Evolutionary conservation across 2,888 invertebrate genomes (phyloP).

Genomic region (Rotaria macrura): DNA sequence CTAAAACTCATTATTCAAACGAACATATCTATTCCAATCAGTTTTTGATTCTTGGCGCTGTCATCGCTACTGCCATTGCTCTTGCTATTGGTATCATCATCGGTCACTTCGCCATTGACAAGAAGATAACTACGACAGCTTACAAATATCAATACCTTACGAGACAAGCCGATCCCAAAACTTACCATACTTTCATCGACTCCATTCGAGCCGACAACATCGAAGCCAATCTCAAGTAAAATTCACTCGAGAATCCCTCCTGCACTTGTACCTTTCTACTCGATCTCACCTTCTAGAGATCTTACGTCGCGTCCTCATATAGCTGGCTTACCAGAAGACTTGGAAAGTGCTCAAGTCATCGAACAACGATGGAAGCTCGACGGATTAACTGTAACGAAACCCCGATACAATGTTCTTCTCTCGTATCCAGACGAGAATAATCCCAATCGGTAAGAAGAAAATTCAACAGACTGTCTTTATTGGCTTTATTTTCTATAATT

Average conservation of each 20-base stretch:
- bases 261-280: not conserved
- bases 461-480: too few relatives aligned
- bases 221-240: not conserved
- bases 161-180: not conserved
- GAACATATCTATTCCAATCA: not conserved
- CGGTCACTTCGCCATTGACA: not conserved
- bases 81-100: not conserved
- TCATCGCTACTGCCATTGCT: not conserved
- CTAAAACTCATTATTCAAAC: too few relatives aligned
- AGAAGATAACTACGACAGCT: not conserved
- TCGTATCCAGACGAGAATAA: not conserved
- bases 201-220: not conserved
- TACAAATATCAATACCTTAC: not conserved
- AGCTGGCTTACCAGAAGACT: constrained; percentile 10
- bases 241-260: too few relatives aligned
- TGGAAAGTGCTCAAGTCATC: not conserved
- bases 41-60: not conserved
- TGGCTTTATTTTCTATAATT: not conserved
- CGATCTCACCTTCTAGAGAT: not conserved
- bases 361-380: not conserved
- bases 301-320: constrained; percentile 2
- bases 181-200: not conserved
- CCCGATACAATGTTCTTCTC: not conserved
- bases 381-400: not conserved
- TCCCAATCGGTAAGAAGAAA: not conserved